Evolutionary conservation across 2,113 vertebrate genomes (phyloP).

Genomic region (Actinemys pallida): DNA sequence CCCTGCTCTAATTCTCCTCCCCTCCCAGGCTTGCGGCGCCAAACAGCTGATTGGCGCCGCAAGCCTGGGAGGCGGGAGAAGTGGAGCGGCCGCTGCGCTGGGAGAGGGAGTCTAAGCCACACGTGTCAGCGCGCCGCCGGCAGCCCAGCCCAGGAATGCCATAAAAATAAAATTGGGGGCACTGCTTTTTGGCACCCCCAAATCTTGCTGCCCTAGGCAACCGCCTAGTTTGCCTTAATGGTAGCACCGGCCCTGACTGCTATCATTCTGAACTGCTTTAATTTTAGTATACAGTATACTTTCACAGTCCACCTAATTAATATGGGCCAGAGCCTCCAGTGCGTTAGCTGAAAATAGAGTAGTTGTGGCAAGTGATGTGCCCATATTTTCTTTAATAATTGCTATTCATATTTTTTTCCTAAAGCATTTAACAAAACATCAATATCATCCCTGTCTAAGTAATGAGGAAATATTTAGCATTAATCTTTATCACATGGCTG

Average conservation of each 20-base stretch:
- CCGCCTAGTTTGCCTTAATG: too few relatives aligned
- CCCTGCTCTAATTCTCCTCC: too few relatives aligned
- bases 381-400: not conserved
- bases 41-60: too few relatives aligned
- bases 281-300: not conserved
- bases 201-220: too few relatives aligned
- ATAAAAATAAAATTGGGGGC: too few relatives aligned
- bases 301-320: not conserved
- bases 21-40: too few relatives aligned
- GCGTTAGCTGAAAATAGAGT: not conserved
- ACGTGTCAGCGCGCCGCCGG: too few relatives aligned
- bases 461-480: conserved; percentile 45
- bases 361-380: not conserved
- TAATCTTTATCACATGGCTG: conserved; percentile 25
- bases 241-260: not conserved
- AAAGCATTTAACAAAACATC: conserved; percentile 1
- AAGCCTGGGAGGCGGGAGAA: too few relatives aligned
- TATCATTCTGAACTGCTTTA: not conserved
- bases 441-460: not conserved
- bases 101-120: too few relatives aligned
- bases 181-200: too few relatives aligned
- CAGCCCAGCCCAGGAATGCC: too few relatives aligned
- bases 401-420: conserved; percentile 15
- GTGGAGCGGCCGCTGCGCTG: too few relatives aligned
- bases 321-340: not conserved